These are phyloP conservation scores for Grapholita molesta DNA, from an alignment of 1,140 invertebrate genomes.

Conservation along the genomic window DNA sequence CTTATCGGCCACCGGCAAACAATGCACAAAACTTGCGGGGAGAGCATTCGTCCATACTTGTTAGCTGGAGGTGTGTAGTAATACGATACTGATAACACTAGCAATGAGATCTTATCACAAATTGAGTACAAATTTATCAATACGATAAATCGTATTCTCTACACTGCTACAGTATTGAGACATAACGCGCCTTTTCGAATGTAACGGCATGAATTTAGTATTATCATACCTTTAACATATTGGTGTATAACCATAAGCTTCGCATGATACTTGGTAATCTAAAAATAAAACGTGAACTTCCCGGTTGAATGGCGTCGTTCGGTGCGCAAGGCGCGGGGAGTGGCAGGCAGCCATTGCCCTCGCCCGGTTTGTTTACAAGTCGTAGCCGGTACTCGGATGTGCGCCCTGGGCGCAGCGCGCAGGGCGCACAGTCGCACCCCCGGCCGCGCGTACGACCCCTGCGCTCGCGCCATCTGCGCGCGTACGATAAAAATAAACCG, in stretches of 20 bases:
- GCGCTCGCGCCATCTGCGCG: conserved; percentile 68
- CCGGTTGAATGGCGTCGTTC: conserved; percentile 74
- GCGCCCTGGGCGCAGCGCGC: conserved; percentile 45
- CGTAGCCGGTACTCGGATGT: conserved; percentile 38
- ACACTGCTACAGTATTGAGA: conserved; percentile 20
- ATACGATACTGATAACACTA: neutral
- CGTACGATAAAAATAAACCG: conserved; percentile 70
- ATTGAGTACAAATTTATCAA: neutral
- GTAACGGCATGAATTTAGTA: neutral
- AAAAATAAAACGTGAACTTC: conserved; percentile 76
- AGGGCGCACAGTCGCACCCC: conserved; percentile 48
- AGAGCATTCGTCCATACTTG: neutral
- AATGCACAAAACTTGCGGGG: neutral
- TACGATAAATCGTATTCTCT: neutral
- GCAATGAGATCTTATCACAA: neutral
- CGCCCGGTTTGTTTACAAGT: conserved; percentile 75
- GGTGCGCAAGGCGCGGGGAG: conserved; percentile 61
- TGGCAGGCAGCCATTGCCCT: conserved; percentile 71
- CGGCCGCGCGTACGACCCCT: conserved; percentile 37
- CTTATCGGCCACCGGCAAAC: neutral
- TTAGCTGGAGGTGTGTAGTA: neutral
- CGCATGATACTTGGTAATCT: conserved; percentile 56
- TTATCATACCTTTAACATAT: neutral
- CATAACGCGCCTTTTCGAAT: conserved; percentile 17
- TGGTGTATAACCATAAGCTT: conserved; percentile 33